Evolutionary conservation across 1,140 invertebrate species (phyloP).

Genomic region (Panagrolaimus sp.): DNA sequence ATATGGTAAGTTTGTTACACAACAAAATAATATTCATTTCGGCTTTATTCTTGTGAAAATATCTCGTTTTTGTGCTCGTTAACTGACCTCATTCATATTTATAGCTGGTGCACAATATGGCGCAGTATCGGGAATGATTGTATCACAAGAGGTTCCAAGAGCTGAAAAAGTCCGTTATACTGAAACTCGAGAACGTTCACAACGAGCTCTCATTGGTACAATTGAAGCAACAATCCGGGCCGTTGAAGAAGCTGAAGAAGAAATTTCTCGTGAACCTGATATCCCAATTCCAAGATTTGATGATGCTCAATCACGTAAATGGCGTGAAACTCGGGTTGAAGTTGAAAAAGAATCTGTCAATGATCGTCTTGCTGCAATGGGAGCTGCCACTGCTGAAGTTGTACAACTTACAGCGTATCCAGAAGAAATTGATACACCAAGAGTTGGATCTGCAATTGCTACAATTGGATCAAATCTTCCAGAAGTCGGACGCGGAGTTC

Average conservation of each 20-base stretch:
- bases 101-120: slow-evolving; percentile 71
- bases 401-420: slow-evolving; percentile 78
- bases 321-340: slow-evolving; percentile 69
- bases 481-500: slow-evolving; percentile 87
- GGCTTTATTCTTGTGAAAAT: too few species aligned
- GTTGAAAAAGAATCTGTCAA: slow-evolving; percentile 91
- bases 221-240: slow-evolving; percentile 76
- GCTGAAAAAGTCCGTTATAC: slow-evolving; percentile 79
- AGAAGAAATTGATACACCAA: slow-evolving; percentile 70
- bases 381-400: slow-evolving; percentile 92
- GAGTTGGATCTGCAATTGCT: slow-evolving; percentile 88
- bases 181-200: slow-evolving; percentile 76
- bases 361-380: slow-evolving; percentile 95
- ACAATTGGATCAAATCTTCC: slow-evolving; percentile 92
- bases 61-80: too few species aligned
- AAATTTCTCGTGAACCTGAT: slow-evolving; percentile 50
- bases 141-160: slow-evolving; percentile 75
- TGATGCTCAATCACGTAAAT: slow-evolving; percentile 25
- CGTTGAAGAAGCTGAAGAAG: slow-evolving; percentile 75
- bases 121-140: slow-evolving; percentile 78
- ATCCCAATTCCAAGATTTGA: slow-evolving; percentile 54
- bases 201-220: slow-evolving; percentile 79
- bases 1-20: background rate
- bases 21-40: too few species aligned
- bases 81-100: too few species aligned